These are phyloP conservation scores for Philereme transversata DNA, from an alignment of 2,888 invertebrate genomes.

Conservation along the genomic window DNA sequence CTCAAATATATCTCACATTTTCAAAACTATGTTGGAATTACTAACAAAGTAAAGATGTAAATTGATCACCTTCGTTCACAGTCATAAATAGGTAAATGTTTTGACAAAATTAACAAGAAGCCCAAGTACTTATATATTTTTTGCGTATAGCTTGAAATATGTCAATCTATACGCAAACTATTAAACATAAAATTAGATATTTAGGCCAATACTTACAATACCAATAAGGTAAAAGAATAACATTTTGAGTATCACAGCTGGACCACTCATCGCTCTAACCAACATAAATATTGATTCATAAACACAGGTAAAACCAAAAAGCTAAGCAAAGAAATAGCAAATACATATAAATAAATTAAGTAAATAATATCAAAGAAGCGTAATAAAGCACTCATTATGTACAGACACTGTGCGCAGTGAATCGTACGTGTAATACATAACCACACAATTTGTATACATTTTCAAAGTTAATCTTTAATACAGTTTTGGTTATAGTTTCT, in stretches of 20 bases:
- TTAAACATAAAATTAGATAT: slow-evolving; percentile 7
- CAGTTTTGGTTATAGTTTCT: too few species aligned
- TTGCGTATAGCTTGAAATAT: slow-evolving; percentile 16
- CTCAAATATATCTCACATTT: slow-evolving; percentile 7
- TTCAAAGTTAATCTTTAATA: too few species aligned
- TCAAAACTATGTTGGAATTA: too few species aligned
- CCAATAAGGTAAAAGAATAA: slow-evolving; percentile 1
- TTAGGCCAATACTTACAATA: slow-evolving; percentile 23
- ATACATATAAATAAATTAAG: slow-evolving; percentile 48
- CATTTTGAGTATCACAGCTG: slow-evolving; percentile 1
- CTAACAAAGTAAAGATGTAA: too few species aligned
- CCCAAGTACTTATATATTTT: not conserved
- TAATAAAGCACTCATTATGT: slow-evolving; percentile 78
- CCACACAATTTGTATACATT: slow-evolving; percentile 3
- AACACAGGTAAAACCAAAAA: slow-evolving; percentile 44
- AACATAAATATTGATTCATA: slow-evolving; percentile 21
- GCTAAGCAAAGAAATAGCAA: slow-evolving; percentile 53
- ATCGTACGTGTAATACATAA: slow-evolving; percentile 4
- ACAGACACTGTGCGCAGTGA: slow-evolving; percentile 46
- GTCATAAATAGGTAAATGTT: too few species aligned
- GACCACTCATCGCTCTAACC: slow-evolving; percentile 5
- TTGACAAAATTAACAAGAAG: too few species aligned
- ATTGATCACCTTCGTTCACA: too few species aligned
- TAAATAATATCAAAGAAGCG: slow-evolving; percentile 75
- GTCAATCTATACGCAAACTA: slow-evolving; percentile 15